Evolutionary conservation across 2,113 vertebrate species (phyloP), one percentile per base, ranked within the genome.

Genomic region (Xenopus laevis): DNA sequence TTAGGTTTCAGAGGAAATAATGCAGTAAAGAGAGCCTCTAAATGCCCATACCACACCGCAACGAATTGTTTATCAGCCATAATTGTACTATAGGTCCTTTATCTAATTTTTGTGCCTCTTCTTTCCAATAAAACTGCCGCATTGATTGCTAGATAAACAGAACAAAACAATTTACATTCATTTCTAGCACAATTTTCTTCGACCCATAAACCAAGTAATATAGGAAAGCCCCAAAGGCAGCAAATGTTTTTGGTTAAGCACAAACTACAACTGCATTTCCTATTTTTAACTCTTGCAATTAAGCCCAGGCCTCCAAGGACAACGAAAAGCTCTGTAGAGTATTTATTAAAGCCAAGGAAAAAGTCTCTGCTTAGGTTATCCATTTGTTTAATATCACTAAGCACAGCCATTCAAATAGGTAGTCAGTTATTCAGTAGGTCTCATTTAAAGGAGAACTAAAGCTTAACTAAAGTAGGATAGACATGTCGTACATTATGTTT

Each of bases 101-200:
- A 67, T 68, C 33, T 40, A 60, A 60, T 74, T 59, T 33, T 59
- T 59, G 33, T 68, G 64, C 55, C 27, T 44, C 55, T 46, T 50
- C 55, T 74, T 74, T 68, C 64, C 65, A 74, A 74, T 68, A 74
- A 60, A 57, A 55, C 15, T 57, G 45, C 44, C 13, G n/a, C 67
- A 74, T 74, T 74, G 72, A 74, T 74, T 74, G 59, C 55, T 68
- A 61, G 72, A 60, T 74, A 74, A 68, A 66, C 63, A 74, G 63
- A 63, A 61, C 46, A 63, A 58, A 68, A 68, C 65, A 60, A 74
- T 74, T 74, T 74, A 74, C 55, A 61, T 67, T 68, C 44, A 68
- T 74, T 61, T 50, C 55, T 47, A 50, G 21, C 17, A 68, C 65
- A 68, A 66, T 45, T 59, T 66, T 66, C 64, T 72, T 72, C 71